phyloP scores from a whole-genome alignment of 1,140 invertebrate species.

The Ceratina australensis region DNA sequence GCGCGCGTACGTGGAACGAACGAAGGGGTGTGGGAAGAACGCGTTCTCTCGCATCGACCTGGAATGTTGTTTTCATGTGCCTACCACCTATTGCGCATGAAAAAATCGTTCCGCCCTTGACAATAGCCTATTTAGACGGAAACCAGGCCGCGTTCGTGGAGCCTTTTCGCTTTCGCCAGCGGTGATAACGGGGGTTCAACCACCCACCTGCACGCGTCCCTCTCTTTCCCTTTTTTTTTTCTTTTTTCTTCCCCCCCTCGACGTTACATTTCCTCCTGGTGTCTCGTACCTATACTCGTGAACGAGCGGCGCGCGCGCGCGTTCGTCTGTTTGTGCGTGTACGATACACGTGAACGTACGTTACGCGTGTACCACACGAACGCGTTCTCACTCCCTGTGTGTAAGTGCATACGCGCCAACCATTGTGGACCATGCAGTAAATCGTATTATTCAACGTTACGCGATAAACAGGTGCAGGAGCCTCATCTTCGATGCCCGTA shows the following conservation, averaged over 20 bases:
- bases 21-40: constrained; percentile 33
- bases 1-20: no score
- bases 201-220: constrained; percentile 59
- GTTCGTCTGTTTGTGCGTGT: constrained; percentile 6
- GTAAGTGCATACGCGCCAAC: constrained; percentile 51
- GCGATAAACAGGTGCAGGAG: constrained; percentile 57
- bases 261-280: background rate
- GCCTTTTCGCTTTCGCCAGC: constrained; percentile 30
- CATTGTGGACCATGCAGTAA: constrained; percentile 60
- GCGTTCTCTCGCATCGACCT: constrained; percentile 51
- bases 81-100: constrained; percentile 75
- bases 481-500: background rate
- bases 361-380: constrained; percentile 32
- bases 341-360: constrained; percentile 42
- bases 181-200: constrained; percentile 61
- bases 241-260: constrained; percentile 24
- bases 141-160: constrained; percentile 31
- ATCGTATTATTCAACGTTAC: constrained; percentile 53
- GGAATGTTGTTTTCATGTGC: constrained; percentile 64
- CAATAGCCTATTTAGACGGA: constrained; percentile 68
- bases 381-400: background rate
- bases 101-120: constrained; percentile 76
- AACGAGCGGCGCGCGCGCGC: constrained; percentile 16
- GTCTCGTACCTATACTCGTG: background rate
- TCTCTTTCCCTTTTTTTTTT: constrained; percentile 36